These are phyloP conservation scores for Molorchus minor DNA, from an alignment of 2,888 invertebrate species.

Conservation along the genomic window DNA sequence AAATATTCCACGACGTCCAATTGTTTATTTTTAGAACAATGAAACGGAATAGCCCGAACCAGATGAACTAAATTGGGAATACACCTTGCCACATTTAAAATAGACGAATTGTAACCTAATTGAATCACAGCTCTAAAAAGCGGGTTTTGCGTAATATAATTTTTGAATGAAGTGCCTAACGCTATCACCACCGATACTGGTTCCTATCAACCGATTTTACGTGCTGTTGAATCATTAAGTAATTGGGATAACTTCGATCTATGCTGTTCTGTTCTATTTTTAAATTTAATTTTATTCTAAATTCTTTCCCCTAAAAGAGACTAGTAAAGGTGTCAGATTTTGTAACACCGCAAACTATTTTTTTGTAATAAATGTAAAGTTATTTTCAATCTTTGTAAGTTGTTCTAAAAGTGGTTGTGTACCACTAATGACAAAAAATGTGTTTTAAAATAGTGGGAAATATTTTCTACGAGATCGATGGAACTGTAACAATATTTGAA, in stretches of 20 bases:
- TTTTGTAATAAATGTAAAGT: no score
- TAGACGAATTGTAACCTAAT: slow-evolving; percentile 51
- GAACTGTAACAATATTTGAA: no score
- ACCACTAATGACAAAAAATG: no score
- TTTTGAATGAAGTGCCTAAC: slow-evolving; percentile 18
- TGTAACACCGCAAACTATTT: no score
- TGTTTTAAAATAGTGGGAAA: no score
- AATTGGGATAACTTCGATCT: neutral
- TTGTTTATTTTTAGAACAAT: slow-evolving; percentile 40
- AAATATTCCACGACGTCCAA: slow-evolving; percentile 5
- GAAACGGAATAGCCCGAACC: slow-evolving; percentile 43
- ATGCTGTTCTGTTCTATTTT: neutral
- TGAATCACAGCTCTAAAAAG: slow-evolving; percentile 51
- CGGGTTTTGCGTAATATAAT: slow-evolving; percentile 37
- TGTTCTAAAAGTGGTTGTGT: no score
- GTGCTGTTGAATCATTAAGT: neutral
- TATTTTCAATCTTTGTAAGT: no score
- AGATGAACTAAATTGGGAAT: slow-evolving; percentile 42
- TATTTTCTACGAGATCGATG: no score
- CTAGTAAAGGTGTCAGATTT: no score
- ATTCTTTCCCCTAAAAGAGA: no score
- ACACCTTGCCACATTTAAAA: slow-evolving; percentile 52
- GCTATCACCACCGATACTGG: neutral
- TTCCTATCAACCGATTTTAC: neutral
- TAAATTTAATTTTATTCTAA: no score